Conservation (phyloP, 2,888 invertebrate genomes). For the Perizoma affinitatum region DNA sequence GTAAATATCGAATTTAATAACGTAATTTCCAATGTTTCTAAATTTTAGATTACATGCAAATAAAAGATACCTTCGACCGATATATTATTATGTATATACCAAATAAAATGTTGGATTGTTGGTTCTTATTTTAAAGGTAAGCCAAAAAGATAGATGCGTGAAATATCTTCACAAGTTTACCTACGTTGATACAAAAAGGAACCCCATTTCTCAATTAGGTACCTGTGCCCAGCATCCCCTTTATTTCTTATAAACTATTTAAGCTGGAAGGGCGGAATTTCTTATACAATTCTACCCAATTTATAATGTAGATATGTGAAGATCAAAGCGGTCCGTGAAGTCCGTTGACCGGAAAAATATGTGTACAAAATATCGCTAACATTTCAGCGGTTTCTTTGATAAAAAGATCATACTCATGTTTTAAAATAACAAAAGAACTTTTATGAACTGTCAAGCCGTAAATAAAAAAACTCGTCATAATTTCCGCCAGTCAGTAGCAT, state of each 20-base stretch:
- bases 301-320: slow-evolving; percentile 24
- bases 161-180: slow-evolving; percentile 8
- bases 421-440: slow-evolving; percentile 19
- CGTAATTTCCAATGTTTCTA: too few species aligned
- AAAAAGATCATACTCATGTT: slow-evolving; percentile 13
- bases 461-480: slow-evolving; percentile 19
- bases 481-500: slow-evolving; percentile 12
- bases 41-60: too few species aligned
- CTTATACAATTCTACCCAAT: slow-evolving; percentile 23
- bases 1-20: too few species aligned
- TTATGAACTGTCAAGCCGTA: slow-evolving; percentile 25
- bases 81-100: too few species aligned
- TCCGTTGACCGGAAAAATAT: slow-evolving; percentile 24
- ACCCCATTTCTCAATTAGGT: slow-evolving; percentile 20
- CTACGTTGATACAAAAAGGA: slow-evolving; percentile 16
- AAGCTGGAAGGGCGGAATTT: slow-evolving; percentile 24
- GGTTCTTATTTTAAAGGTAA: background rate
- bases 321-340: slow-evolving; percentile 7
- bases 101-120: background rate
- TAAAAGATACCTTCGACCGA: too few species aligned
- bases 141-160: slow-evolving; percentile 1
- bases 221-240: slow-evolving; percentile 23
- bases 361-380: slow-evolving; percentile 10
- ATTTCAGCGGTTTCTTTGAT: slow-evolving; percentile 23
- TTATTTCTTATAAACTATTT: slow-evolving; percentile 32